Percentiles rank a stretch among this genome's conserved stretches.
Evolutionary conservation across 2,888 invertebrate species (phyloP).

Genomic region (Zygothrica quintamaculata): DNA sequence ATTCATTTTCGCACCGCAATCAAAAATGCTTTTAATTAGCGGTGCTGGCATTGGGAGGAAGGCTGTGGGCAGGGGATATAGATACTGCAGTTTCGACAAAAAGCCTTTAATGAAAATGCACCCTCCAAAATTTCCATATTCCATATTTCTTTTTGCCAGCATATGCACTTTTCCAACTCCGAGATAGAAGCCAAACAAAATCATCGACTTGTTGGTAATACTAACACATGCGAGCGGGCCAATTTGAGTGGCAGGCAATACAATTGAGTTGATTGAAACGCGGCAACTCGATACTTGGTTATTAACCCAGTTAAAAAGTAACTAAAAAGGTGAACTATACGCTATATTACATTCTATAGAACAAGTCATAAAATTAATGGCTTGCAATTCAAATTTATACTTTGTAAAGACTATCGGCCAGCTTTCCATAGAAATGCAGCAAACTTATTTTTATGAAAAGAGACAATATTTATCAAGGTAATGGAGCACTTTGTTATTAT

Average conservation of each 20-base stretch:
- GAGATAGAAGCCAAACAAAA: constrained; percentile 40
- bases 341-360: too few relatives aligned
- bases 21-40: constrained; percentile 6
- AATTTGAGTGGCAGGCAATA: constrained; percentile 17
- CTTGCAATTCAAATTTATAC: too few relatives aligned
- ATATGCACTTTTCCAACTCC: constrained; percentile 44
- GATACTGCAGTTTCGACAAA: constrained; percentile 15
- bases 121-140: constrained; percentile 27
- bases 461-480: too few relatives aligned
- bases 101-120: constrained; percentile 44
- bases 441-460: too few relatives aligned
- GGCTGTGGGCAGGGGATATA: background rate
- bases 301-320: background rate
- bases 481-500: too few relatives aligned
- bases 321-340: background rate
- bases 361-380: too few relatives aligned
- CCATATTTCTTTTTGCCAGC: constrained; percentile 28
- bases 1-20: constrained; percentile 27
- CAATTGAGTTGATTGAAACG: constrained; percentile 42
- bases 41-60: background rate
- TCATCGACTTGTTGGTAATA: constrained; percentile 10
- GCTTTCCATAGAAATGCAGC: too few relatives aligned
- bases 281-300: background rate
- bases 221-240: constrained; percentile 1
- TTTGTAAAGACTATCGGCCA: too few relatives aligned